A percentile compares a stretch with the other conserved stretches of the same genome.
Evolutionary conservation across 2,888 invertebrate species (phyloP).

Genomic region (Microplitis deprimator): DNA sequence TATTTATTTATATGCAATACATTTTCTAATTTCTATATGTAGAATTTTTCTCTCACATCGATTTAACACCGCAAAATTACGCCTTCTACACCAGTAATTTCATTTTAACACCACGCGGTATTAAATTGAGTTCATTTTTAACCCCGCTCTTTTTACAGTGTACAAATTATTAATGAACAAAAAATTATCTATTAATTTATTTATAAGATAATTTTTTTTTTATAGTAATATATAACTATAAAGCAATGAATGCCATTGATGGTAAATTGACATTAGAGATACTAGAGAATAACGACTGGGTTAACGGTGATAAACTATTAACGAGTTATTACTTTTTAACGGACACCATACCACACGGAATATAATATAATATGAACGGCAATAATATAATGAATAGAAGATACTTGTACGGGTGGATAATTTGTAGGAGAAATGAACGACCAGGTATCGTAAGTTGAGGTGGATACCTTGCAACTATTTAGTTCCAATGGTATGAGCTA

Average conservation of each 20-base stretch:
- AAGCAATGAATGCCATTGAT: conserved; percentile 9
- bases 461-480: not conserved
- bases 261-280: not conserved
- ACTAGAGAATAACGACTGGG: conserved; percentile 16
- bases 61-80: no score
- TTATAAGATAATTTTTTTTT: not conserved
- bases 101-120: no score
- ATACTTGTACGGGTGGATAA: conserved; percentile 6
- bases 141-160: no score
- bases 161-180: no score
- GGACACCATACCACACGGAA: conserved; percentile 25
- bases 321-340: conserved; percentile 47
- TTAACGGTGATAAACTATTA: conserved; percentile 51
- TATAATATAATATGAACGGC: conserved; percentile 1
- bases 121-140: no score
- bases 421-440: conserved; percentile 9
- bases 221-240: not conserved
- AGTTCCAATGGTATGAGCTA: conserved; percentile 3
- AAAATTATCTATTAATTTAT: not conserved
- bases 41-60: no score
- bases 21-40: no score
- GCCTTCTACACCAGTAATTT: no score
- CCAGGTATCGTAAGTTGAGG: not conserved
- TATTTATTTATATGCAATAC: no score
- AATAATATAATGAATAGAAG: conserved; percentile 15